phyloP scores from a whole-genome alignment of 2,888 invertebrate species.

The Nephrotoma flavescens region DNA sequence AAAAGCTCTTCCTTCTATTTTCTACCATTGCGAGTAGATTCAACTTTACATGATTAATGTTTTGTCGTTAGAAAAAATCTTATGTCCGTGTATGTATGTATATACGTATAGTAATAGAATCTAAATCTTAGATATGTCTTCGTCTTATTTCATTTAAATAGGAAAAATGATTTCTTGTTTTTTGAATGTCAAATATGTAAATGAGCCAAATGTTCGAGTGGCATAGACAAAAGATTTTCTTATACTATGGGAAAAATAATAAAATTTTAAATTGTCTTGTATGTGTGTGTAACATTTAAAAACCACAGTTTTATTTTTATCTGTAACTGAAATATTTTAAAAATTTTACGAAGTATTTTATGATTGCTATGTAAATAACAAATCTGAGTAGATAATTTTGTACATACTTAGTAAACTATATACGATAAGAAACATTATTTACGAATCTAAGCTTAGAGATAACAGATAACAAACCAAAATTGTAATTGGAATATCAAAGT shows the following conservation, averaged over 20 bases:
- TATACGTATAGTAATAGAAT: neutral
- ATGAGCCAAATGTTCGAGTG: neutral
- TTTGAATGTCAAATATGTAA: neutral
- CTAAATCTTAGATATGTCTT: neutral
- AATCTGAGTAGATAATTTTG: neutral
- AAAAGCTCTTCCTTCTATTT: neutral
- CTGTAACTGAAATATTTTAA: neutral
- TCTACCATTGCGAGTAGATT: neutral
- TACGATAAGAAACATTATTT: too few relatives aligned
- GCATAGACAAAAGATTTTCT: neutral
- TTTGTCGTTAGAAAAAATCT: neutral
- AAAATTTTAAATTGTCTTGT: neutral
- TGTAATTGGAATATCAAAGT: too few relatives aligned
- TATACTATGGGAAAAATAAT: neutral
- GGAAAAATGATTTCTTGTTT: neutral
- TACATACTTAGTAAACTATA: too few relatives aligned
- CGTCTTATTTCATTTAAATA: neutral
- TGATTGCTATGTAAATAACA: neutral
- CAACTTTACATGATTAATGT: neutral
- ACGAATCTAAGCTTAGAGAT: too few relatives aligned
- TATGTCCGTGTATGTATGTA: neutral
- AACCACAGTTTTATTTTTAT: neutral
- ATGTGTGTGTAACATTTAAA: neutral
- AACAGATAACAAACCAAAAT: too few relatives aligned
- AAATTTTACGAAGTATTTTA: neutral